These are phyloP conservation scores for Betta splendens DNA, from an alignment of 2,797 vertebrate species.

Conservation along the genomic window DNA sequence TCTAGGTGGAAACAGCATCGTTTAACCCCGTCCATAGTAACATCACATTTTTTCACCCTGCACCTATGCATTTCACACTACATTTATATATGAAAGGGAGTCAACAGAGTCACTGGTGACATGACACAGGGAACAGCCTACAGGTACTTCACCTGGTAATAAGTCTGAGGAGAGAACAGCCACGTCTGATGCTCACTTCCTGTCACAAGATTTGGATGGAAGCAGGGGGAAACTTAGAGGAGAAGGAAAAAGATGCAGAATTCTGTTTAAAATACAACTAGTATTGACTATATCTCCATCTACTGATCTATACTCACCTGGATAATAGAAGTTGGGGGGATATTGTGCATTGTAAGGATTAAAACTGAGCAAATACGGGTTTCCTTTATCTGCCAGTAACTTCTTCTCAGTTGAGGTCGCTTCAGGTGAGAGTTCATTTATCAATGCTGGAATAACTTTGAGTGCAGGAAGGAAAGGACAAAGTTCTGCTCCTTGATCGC, in stretches of 20 bases:
- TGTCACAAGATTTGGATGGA: slow-evolving; percentile 4
- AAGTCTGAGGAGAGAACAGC: slow-evolving; percentile 8
- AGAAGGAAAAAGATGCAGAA: slow-evolving; percentile 2
- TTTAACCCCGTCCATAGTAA: slow-evolving; percentile 80
- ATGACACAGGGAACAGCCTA: background rate
- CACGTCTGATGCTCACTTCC: slow-evolving; percentile 3
- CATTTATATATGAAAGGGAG: too few species aligned
- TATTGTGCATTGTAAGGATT: slow-evolving; percentile 61
- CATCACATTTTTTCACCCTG: slow-evolving; percentile 72
- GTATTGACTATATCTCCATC: too few species aligned
- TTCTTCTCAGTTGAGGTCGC: slow-evolving; percentile 62
- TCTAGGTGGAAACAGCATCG: slow-evolving; percentile 70
- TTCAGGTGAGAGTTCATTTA: slow-evolving; percentile 47
- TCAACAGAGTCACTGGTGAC: background rate
- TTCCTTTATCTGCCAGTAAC: slow-evolving; percentile 55
- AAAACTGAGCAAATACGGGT: slow-evolving; percentile 63
- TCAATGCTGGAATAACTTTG: slow-evolving; percentile 66
- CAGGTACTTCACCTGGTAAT: slow-evolving; percentile 36
- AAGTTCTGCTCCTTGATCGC: slow-evolving; percentile 53
- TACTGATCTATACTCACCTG: slow-evolving; percentile 80
- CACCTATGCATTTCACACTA: too few species aligned
- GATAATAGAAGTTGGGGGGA: slow-evolving; percentile 72
- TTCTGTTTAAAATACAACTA: too few species aligned
- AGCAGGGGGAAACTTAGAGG: slow-evolving; percentile 38
- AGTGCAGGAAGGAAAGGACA: slow-evolving; percentile 57